These are phyloP conservation scores for Heliconius sara DNA, from an alignment of 2,888 invertebrate species.

Conservation along the genomic window DNA sequence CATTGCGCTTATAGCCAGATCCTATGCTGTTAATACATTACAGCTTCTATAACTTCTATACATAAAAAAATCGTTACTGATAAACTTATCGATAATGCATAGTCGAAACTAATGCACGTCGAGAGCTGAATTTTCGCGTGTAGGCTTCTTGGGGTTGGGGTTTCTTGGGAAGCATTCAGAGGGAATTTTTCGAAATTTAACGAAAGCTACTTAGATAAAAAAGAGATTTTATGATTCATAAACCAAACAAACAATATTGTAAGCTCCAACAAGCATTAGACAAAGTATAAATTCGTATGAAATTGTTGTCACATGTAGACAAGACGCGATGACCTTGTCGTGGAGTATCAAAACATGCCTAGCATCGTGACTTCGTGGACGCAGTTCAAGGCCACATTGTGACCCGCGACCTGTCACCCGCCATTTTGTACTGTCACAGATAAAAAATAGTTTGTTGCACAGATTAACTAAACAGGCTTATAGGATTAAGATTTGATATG, in stretches of 20 bases:
- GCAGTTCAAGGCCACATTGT: slow-evolving; percentile 46
- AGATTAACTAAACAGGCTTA: slow-evolving; percentile 20
- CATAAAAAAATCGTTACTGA: no score
- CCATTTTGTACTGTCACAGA: slow-evolving; percentile 23
- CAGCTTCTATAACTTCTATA: no score
- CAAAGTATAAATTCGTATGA: not conserved
- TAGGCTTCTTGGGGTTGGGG: no score
- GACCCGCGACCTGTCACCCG: slow-evolving; percentile 37
- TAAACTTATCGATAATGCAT: no score
- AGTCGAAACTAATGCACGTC: no score
- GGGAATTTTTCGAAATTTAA: not conserved
- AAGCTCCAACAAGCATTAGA: not conserved
- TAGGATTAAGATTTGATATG: not conserved
- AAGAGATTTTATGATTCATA: not conserved
- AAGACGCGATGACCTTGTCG: slow-evolving; percentile 61
- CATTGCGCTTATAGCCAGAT: no score
- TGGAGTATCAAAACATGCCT: slow-evolving; percentile 50
- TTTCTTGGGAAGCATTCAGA: not conserved
- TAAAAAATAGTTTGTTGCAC: slow-evolving; percentile 22
- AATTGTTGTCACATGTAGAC: slow-evolving; percentile 32
- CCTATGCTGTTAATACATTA: no score
- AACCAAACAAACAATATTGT: not conserved
- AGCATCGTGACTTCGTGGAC: slow-evolving; percentile 58
- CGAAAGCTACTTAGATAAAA: not conserved
- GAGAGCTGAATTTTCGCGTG: no score